Base-by-base conservation (phyloP, 2,888 invertebrate genomes). In the Orthosia cruda region DNA sequence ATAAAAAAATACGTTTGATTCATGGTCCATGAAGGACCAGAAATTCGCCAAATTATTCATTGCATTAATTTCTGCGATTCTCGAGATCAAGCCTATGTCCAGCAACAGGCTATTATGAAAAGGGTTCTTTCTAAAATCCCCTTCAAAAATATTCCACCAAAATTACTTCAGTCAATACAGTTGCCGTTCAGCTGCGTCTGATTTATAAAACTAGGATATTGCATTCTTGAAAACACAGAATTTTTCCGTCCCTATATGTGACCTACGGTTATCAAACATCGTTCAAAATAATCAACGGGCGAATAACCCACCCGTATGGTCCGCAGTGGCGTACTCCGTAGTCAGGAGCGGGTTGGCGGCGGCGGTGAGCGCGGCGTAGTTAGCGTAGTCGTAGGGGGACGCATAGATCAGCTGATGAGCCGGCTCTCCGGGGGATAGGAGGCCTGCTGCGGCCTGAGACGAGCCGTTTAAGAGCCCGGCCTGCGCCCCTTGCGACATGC, bases 291-390 rank as follows among this genome's bases (percentile, higher is more conserved):
- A 93, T 96, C 93, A 96, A 96, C 97, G 96, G 95, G 96, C 96
- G 97, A 97, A 97, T 93, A 97, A 96, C 99, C 99, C 99, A 99
- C 99, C 99, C 97, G 98, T 98, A 98, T 99, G 98, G 97, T 99
- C 99, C 93, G 99, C 98, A 77, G 96, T 88, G 89, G 98, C 98
- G 97, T 98, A 98, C 95, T 98, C 98, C 89, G 96, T 97, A 87
- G 98, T 98, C 94, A 98, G 98, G 89, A 98, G 97, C 86, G 98
- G 98, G 90, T 98, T 98, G 90, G 97, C 97, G 74, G 97, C 97
- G 80, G 97, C 97, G 71, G 98, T 97, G 90, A 99, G 97, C 79
- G 99, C 98, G 23, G 99, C 98, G 96, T 99, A 99, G 96, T 99
- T 98, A n/a, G 96, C 98, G 96, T 99, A 99, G 94, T 99, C 99